Percentiles rank a stretch among this genome's conserved stretches.
Conservation (phyloP, 2,888 invertebrate genomes). For the Philhelius pedissequus region DNA sequence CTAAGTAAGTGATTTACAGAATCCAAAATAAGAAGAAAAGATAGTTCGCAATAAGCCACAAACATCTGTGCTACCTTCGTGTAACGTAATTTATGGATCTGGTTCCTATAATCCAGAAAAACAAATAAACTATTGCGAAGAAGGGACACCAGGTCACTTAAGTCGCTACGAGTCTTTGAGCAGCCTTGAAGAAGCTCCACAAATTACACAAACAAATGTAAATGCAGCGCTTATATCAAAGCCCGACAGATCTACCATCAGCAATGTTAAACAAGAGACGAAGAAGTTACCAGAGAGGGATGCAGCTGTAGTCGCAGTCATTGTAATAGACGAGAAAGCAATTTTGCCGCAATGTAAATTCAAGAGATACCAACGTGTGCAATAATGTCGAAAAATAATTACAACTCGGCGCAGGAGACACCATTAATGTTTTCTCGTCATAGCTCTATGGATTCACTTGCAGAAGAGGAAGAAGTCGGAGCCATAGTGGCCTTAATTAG, state of each 20-base stretch:
- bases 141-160: slow-evolving; percentile 91
- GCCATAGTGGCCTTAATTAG: slow-evolving; percentile 88
- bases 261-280: slow-evolving; percentile 2
- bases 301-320: background rate
- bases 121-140: slow-evolving; percentile 90
- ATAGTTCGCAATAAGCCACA: slow-evolving; percentile 70
- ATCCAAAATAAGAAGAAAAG: slow-evolving; percentile 74
- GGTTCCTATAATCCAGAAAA: slow-evolving; percentile 89
- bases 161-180: slow-evolving; percentile 84
- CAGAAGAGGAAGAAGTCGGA: slow-evolving; percentile 88
- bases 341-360: slow-evolving; percentile 13
- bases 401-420: slow-evolving; percentile 91
- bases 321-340: slow-evolving; percentile 43
- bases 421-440: slow-evolving; percentile 97
- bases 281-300: slow-evolving; percentile 14
- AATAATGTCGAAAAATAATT: slow-evolving; percentile 82
- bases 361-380: slow-evolving; percentile 32
- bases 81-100: slow-evolving; percentile 81
- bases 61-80: slow-evolving; percentile 33
- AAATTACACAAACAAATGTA: slow-evolving; percentile 20
- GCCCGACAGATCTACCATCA: slow-evolving; percentile 48
- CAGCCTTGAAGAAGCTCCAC: slow-evolving; percentile 80
- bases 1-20: slow-evolving; percentile 90
- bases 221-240: slow-evolving; percentile 53
- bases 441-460: slow-evolving; percentile 94